A percentile compares a stretch with the other conserved stretches of the same genome.
phyloP scores from a whole-genome alignment of 2,888 invertebrate species.

The Erebia ligea region DNA sequence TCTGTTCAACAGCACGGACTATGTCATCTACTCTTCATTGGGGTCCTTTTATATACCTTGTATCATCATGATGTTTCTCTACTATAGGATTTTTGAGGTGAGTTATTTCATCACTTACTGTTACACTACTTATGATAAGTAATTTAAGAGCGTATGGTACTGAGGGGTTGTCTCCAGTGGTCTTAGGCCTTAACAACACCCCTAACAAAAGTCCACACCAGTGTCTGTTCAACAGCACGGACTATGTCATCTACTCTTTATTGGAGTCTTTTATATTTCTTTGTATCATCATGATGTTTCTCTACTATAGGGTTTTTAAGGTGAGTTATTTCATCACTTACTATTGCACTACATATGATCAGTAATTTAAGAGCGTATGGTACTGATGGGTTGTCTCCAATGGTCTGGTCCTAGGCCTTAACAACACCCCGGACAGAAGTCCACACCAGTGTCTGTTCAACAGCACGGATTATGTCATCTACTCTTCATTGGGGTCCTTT shows the following conservation, averaged over 20 bases:
- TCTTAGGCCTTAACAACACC: slow-evolving; percentile 89
- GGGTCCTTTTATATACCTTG: slow-evolving; percentile 99
- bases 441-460: slow-evolving; percentile 97
- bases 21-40: slow-evolving; percentile 98
- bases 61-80: slow-evolving; percentile 98
- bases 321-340: slow-evolving; percentile 77
- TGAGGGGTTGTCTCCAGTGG: slow-evolving; percentile 87
- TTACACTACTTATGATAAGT: not conserved
- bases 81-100: slow-evolving; percentile 98
- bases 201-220: slow-evolving; percentile 91
- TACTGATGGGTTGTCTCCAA: slow-evolving; percentile 88
- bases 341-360: not conserved
- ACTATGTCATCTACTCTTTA: slow-evolving; percentile 99
- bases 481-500: slow-evolving; percentile 98
- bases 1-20: slow-evolving; percentile 98
- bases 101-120: slow-evolving; percentile 50
- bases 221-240: slow-evolving; percentile 98
- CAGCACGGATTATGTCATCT: slow-evolving; percentile 98
- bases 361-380: no score
- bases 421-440: slow-evolving; percentile 93
- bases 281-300: slow-evolving; percentile 98
- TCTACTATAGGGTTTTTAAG: slow-evolving; percentile 98
- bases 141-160: no score
- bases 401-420: slow-evolving; percentile 85
- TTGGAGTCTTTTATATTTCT: slow-evolving; percentile 99